Evolutionary conservation across 2,888 invertebrate species (phyloP).

Genomic region (Azorinus chamasolen): DNA sequence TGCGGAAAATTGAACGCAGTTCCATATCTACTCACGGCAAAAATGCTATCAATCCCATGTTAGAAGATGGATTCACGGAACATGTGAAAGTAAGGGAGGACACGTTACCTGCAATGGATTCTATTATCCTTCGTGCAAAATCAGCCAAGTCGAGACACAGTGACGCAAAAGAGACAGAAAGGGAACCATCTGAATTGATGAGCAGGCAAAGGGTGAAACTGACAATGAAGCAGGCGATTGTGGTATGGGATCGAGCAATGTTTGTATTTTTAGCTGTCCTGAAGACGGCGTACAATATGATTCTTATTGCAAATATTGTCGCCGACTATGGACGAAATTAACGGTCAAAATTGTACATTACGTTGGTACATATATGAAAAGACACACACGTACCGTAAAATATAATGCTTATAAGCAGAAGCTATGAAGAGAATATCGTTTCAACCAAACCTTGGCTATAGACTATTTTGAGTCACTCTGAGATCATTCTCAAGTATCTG

Average conservation of each 20-base stretch:
- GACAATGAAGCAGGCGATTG: constrained; percentile 35
- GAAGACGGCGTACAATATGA: constrained; percentile 2
- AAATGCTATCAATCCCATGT: constrained; percentile 16
- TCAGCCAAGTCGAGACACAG: neutral
- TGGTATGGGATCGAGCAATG: constrained; percentile 37
- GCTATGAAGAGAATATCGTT: no score
- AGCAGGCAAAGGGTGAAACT: neutral
- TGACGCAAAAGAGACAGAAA: neutral
- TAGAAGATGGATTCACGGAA: constrained; percentile 50
- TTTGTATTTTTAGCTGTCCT: constrained; percentile 18
- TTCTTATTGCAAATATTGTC: no score
- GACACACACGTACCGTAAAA: no score
- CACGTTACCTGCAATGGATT: constrained; percentile 20
- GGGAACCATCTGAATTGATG: neutral
- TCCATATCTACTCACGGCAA: neutral
- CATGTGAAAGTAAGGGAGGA: constrained; percentile 30
- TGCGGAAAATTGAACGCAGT: constrained; percentile 42
- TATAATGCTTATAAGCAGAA: no score
- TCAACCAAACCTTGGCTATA: no score
- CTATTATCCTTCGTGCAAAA: neutral
- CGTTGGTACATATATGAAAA: no score
- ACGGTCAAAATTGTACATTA: no score
- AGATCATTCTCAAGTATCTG: no score
- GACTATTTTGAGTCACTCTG: no score
- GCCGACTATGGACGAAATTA: no score